Base-by-base conservation (phyloP, 1,140 invertebrate genomes). In the Dendrolimus punctatus region DNA sequence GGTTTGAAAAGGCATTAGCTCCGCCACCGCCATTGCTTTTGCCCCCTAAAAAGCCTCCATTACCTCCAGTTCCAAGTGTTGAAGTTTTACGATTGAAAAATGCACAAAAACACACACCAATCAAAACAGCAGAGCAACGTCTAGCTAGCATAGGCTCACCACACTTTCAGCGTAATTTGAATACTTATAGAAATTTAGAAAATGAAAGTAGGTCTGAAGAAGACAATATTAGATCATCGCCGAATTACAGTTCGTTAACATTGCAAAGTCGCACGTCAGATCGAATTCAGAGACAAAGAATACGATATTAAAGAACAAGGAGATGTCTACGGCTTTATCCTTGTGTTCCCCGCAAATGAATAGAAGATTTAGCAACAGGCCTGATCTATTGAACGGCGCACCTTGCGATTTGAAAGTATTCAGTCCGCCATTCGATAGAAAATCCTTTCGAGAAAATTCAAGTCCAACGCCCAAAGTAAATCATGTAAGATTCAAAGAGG, bases 11-110 rank as follows among this genome's bases (percentile, higher is more conserved):
- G 51, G 67, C 68, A 4, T 78, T 88, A 6, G 71, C 89, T n/a
- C 90, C 90, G 41, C 89, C 91, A 1, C 90, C 88, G 37, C 92
- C 89, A 48, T 68, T 91, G 69, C 73, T 88, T 64, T 59, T 91
- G 66, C 90, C 91, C 8, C 90, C 91, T 39, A 91, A 91, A 73
- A 93, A 93, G 78, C 92, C 92, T 43, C 92, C 92, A 8, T 71
- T 93, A 58, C 92, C 93, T 56, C 92, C 92, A 6, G 90, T 92
- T 46, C 90, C 92, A 36, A 90, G 89, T 59, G 88, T 90, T 71
- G 92, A 90, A 74, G 85, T 88, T 4, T 71, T 87, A 55, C 68
- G 88, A 57, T 79, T 87, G 53, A 89, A 89, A 66, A 82, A 76
- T 49, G 67, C 74, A 5, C 70, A 85, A 42, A 88, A 86, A 78